A percentile compares a stretch with the other conserved stretches of the same genome.
These are phyloP conservation scores for Chironomus tepperi DNA, from an alignment of 1,140 invertebrate species.

Conservation along the genomic window DNA sequence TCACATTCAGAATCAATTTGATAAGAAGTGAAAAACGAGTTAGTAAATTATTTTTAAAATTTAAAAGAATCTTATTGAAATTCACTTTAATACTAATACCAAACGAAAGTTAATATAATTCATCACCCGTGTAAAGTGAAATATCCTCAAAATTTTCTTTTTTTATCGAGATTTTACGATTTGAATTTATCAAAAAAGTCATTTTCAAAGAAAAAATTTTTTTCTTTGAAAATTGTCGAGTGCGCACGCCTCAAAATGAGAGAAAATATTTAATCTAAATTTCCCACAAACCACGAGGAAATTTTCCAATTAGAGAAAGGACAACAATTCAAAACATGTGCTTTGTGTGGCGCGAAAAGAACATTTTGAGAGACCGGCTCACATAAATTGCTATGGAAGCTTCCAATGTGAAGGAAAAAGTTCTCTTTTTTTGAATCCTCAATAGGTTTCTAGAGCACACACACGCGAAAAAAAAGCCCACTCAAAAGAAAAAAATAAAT, in stretches of 20 bases:
- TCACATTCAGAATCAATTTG: neutral
- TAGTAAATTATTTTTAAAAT: slow-evolving; percentile 1
- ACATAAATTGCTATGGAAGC: no score
- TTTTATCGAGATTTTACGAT: neutral
- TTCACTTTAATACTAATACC: neutral
- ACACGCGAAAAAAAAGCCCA: neutral
- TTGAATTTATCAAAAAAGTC: neutral
- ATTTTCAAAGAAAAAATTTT: neutral
- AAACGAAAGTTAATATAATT: neutral
- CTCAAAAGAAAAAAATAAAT: slow-evolving; percentile 1
- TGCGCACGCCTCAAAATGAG: neutral
- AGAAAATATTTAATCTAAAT: neutral
- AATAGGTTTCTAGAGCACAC: neutral
- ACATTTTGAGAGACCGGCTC: neutral
- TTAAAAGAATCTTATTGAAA: neutral
- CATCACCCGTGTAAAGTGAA: neutral
- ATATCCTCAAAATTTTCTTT: neutral
- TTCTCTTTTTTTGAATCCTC: neutral
- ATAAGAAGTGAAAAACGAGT: slow-evolving; percentile 2
- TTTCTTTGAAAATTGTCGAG: neutral
- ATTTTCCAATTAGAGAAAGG: neutral
- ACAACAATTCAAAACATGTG: neutral
- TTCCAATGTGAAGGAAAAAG: neutral
- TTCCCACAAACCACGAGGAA: neutral
- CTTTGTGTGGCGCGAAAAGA: neutral